These are phyloP conservation scores for Dasypus novemcinctus DNA, from an alignment of 2,113 vertebrate genomes.

Conservation along the genomic window DNA sequence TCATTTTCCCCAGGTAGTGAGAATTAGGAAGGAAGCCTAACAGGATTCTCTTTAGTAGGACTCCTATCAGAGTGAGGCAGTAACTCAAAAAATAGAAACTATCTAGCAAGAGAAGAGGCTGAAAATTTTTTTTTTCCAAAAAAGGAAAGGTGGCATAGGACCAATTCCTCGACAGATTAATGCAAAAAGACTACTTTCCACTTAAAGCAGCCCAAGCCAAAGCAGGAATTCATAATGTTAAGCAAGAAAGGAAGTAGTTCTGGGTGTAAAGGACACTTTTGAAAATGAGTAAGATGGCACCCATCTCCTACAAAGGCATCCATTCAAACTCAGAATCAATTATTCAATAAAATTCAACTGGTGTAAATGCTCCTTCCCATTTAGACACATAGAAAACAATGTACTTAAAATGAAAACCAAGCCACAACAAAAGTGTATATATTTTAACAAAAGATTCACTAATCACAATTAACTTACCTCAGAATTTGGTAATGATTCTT, in stretches of 20 bases:
- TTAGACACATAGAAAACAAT: not conserved
- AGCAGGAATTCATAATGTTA: not conserved
- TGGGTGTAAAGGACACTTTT: not conserved
- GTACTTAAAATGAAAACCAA: slow-evolving; percentile 2
- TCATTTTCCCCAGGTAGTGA: not conserved
- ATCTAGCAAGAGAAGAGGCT: not conserved
- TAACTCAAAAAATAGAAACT: not conserved
- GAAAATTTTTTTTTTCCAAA: too few relatives aligned
- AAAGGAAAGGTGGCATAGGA: not conserved
- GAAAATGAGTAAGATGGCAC: not conserved
- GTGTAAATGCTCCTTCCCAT: not conserved
- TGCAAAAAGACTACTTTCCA: not conserved
- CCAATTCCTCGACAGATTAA: not conserved
- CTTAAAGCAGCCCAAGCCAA: not conserved
- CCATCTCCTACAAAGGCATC: not conserved
- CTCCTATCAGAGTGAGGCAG: not conserved
- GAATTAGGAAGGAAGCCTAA: not conserved
- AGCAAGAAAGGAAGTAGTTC: not conserved
- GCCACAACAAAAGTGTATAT: not conserved
- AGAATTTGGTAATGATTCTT: slow-evolving; percentile 91
- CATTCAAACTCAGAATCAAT: not conserved
- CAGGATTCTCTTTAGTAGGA: not conserved
- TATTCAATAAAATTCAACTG: not conserved
- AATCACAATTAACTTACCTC: slow-evolving; percentile 86
- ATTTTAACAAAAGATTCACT: not conserved